These are phyloP conservation scores for Propithecus deckenii DNA, from an alignment of 2,797 vertebrate species.

Conservation along the genomic window DNA sequence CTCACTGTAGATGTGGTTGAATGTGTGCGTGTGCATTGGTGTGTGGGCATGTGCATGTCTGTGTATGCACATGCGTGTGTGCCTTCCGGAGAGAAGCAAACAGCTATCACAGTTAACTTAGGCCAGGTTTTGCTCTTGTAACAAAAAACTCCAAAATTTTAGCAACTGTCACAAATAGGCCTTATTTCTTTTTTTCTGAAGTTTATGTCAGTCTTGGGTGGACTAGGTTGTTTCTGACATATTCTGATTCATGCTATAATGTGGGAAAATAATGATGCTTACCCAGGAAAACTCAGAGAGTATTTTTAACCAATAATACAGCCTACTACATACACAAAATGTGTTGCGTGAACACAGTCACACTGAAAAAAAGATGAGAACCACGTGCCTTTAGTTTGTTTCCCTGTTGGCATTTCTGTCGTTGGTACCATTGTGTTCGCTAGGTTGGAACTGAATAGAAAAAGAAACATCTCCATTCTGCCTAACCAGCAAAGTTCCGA, in stretches of 20 bases:
- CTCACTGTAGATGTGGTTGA: background rate
- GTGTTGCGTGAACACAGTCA: background rate
- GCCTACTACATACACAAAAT: background rate
- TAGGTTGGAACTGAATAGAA: background rate
- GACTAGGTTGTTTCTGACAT: background rate
- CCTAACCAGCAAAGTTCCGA: background rate
- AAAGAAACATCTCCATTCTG: rapidly evolving
- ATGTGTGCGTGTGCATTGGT: background rate
- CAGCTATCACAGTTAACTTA: rapidly evolving
- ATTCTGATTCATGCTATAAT: background rate
- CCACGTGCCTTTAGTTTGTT: background rate
- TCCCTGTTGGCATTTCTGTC: background rate
- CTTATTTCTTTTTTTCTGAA: background rate
- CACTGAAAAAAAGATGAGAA: background rate
- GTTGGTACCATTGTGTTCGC: too few species aligned
- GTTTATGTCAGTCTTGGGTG: background rate
- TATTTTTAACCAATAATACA: background rate
- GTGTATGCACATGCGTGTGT: too few species aligned
- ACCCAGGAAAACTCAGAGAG: rapidly evolving
- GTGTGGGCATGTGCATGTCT: rapidly evolving
- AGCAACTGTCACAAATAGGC: background rate
- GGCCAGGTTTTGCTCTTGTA: rapidly evolving
- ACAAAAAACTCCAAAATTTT: background rate
- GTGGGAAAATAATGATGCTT: background rate
- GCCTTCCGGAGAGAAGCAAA: background rate